phyloP scores from a whole-genome alignment of 2,888 invertebrate species.

The Andricus curvator region DNA sequence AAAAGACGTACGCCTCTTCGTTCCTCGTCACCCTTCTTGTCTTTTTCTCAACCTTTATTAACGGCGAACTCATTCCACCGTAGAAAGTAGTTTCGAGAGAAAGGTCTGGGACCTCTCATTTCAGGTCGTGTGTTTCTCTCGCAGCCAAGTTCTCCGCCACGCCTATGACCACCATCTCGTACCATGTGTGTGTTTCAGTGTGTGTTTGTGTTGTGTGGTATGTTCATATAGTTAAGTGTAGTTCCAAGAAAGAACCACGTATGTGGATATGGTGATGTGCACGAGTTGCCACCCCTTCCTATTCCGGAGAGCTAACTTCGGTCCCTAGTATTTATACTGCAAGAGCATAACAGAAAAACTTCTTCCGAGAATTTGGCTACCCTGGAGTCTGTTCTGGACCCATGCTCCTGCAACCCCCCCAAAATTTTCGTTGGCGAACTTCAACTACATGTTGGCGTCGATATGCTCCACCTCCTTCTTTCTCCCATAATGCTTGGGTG shows the following conservation, averaged over 20 bases:
- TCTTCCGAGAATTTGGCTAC: slow-evolving; percentile 55
- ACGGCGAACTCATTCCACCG: slow-evolving; percentile 17
- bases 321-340: slow-evolving; percentile 6
- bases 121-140: slow-evolving; percentile 34
- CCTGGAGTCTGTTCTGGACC: not conserved
- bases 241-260: slow-evolving; percentile 35
- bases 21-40: too few relatives aligned
- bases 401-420: slow-evolving; percentile 36
- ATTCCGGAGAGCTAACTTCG: slow-evolving; percentile 5
- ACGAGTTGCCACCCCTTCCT: slow-evolving; percentile 32
- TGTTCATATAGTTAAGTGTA: slow-evolving; percentile 10
- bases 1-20: too few relatives aligned
- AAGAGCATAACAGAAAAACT: slow-evolving; percentile 46
- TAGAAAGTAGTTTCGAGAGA: slow-evolving; percentile 33
- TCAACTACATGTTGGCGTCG: slow-evolving; percentile 12
- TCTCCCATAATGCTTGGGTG: not conserved
- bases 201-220: too few relatives aligned
- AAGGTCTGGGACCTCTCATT: slow-evolving; percentile 34
- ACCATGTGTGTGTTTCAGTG: too few relatives aligned
- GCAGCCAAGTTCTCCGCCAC: slow-evolving; percentile 34
- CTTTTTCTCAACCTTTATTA: slow-evolving; percentile 4
- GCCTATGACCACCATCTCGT: slow-evolving; percentile 33
- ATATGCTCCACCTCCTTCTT: not conserved
- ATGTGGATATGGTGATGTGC: slow-evolving; percentile 3
- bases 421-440: slow-evolving; percentile 46